Conservation (phyloP, 2,888 invertebrate genomes). For the Protonemura montana region DNA sequence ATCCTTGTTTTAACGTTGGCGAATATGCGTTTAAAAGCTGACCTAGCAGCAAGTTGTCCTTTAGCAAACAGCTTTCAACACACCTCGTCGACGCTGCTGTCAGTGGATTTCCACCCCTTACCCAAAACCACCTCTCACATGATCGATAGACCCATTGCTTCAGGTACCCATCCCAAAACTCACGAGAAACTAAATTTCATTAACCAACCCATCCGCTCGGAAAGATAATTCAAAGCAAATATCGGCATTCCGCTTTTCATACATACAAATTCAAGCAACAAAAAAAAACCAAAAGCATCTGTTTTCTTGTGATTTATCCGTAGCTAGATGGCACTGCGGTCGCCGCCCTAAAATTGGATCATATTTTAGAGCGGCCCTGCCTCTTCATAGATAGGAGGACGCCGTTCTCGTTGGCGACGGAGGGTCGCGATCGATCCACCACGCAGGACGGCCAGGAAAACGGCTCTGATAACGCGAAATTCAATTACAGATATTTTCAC, state of each 20-base stretch:
- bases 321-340: not conserved
- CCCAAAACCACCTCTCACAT: not conserved
- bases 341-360: not conserved
- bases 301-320: not conserved
- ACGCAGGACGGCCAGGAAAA: not conserved
- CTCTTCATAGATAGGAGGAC: too few relatives aligned
- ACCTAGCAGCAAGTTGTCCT: too few relatives aligned
- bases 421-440: too few relatives aligned
- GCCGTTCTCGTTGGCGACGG: too few relatives aligned
- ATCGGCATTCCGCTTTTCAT: not conserved
- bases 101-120: not conserved
- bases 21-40: too few relatives aligned
- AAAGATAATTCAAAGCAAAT: constrained; percentile 5
- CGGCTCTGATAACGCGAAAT: not conserved
- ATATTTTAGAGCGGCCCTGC: not conserved
- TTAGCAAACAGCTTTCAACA: too few relatives aligned
- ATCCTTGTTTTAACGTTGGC: too few relatives aligned
- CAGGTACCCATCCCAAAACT: too few relatives aligned
- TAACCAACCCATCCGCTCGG: not conserved
- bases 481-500: not conserved
- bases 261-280: too few relatives aligned
- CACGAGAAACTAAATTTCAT: not conserved
- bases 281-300: not conserved
- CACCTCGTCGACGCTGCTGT: not conserved
- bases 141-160: not conserved